These are phyloP conservation scores for Chymomyza costata DNA, from an alignment of 1,140 invertebrate species.

Conservation along the genomic window DNA sequence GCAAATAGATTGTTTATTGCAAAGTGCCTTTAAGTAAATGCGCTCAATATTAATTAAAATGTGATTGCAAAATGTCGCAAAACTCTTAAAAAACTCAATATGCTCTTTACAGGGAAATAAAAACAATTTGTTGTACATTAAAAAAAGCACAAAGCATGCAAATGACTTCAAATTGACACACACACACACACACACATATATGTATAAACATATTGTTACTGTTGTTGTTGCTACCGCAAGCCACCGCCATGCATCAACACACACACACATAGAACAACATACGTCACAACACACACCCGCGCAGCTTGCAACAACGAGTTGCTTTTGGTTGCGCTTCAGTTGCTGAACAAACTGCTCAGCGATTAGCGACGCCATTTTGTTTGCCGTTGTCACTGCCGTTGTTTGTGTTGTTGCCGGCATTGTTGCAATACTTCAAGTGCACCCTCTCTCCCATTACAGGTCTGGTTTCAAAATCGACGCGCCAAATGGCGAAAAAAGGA, in stretches of 20 bases:
- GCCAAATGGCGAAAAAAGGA: slow-evolving; percentile 99
- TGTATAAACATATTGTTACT: slow-evolving; percentile 2
- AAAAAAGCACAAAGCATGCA: slow-evolving; percentile 68
- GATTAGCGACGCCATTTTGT: slow-evolving; percentile 66
- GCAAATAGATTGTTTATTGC: too few species aligned
- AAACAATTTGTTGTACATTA: slow-evolving; percentile 70
- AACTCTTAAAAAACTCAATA: too few species aligned
- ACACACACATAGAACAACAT: slow-evolving; percentile 19
- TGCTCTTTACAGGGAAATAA: slow-evolving; percentile 20
- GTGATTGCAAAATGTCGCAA: too few species aligned
- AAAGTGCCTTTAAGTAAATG: too few species aligned
- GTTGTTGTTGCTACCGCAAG: slow-evolving; percentile 13
- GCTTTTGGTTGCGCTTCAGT: slow-evolving; percentile 47
- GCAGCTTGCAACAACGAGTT: slow-evolving; percentile 1
- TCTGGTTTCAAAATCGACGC: slow-evolving; percentile 99
- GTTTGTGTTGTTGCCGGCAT: slow-evolving; percentile 14
- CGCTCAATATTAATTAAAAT: too few species aligned
- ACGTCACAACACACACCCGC: neutral
- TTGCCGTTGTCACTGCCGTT: slow-evolving; percentile 13
- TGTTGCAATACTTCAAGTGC: slow-evolving; percentile 23
- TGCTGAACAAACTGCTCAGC: slow-evolving; percentile 41
- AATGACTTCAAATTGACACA: slow-evolving; percentile 66
- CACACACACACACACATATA: slow-evolving; percentile 21
- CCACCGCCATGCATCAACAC: neutral
- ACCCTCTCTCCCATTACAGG: slow-evolving; percentile 78